Conservation (phyloP, 2,797 vertebrate species). For the Sebastes ruberrimus region DNA sequence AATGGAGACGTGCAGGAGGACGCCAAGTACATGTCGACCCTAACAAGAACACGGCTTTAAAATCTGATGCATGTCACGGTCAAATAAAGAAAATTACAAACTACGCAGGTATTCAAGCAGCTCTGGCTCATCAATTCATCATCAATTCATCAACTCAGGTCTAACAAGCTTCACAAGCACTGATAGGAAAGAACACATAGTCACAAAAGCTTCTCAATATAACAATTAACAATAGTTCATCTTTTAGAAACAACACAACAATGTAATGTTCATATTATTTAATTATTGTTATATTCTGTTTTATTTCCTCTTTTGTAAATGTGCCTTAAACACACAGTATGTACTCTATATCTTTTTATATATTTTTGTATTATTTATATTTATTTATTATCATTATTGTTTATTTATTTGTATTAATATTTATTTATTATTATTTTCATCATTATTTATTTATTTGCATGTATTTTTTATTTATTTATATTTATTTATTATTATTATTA, state of each 20-base stretch:
- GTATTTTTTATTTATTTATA: no score
- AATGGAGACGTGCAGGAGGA: conserved; percentile 46
- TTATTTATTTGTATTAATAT: no score
- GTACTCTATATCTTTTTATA: no score
- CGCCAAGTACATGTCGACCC: conserved; percentile 67
- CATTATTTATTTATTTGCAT: no score
- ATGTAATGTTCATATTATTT: background rate
- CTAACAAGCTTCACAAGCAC: background rate
- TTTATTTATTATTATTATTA: no score
- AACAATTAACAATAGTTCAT: conserved; percentile 10
- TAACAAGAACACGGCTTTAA: conserved; percentile 21
- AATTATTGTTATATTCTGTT: no score
- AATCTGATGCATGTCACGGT: background rate
- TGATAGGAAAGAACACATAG: conserved; percentile 13
- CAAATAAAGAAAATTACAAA: background rate
- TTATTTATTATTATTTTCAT: no score
- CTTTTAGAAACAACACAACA: conserved; percentile 26
- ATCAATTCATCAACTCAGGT: background rate
- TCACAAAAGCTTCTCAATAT: conserved; percentile 6
- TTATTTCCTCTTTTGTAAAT: no score
- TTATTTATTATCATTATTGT: no score
- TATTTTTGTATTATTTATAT: no score
- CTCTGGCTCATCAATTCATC: background rate
- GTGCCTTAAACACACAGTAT: no score
- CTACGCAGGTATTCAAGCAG: background rate